Evolutionary conservation across 2,113 vertebrate species (phyloP).

Genomic region (Nematolebias whitei): DNA sequence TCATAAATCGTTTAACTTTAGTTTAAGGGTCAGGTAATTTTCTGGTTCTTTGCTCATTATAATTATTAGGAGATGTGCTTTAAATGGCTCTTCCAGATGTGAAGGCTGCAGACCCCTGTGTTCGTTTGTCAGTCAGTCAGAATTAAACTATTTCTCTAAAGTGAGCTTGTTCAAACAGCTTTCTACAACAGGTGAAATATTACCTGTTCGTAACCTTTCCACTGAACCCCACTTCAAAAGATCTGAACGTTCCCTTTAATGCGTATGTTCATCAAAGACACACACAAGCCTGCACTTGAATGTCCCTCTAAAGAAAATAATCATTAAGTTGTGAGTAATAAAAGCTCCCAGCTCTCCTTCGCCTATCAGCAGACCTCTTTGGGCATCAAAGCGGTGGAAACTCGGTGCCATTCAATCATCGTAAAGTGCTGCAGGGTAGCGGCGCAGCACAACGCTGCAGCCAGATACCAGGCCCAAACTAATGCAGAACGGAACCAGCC

Average conservation of each 20-base stretch:
- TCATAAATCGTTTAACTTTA: no score
- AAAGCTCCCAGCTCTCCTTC: conserved; percentile 18
- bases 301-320: conserved; percentile 14
- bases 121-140: no score
- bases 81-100: no score
- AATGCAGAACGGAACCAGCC: conserved; percentile 70
- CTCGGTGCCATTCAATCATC: conserved; percentile 56
- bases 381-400: conserved; percentile 67
- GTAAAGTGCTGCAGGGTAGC: conserved; percentile 50
- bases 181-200: no score
- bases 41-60: no score
- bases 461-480: conserved; percentile 56
- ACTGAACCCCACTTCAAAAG: no score
- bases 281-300: background rate
- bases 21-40: no score
- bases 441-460: conserved; percentile 50
- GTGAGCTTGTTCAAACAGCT: no score
- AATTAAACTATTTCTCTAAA: no score
- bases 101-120: no score
- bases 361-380: conserved; percentile 38
- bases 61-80: no score
- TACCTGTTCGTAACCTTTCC: no score
- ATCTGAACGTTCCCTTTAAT: background rate
- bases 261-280: background rate
- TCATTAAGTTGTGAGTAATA: conserved; percentile 14